Percentiles rank a stretch among this genome's conserved stretches.
phyloP scores from a whole-genome alignment of 1,140 invertebrate genomes.

The Penaeus vannamei region DNA sequence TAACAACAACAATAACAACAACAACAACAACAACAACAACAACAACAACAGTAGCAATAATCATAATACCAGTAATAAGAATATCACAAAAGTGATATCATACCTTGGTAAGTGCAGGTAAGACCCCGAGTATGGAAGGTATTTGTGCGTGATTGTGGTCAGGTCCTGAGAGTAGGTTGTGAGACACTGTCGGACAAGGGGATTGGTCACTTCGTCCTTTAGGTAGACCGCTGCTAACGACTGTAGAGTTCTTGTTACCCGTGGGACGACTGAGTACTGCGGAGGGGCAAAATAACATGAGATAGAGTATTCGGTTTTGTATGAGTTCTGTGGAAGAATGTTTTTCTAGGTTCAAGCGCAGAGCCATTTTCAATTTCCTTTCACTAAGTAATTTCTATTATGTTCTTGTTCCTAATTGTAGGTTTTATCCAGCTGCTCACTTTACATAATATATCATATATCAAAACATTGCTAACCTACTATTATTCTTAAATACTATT shows the following conservation, averaged over 20 bases:
- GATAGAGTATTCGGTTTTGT: neutral
- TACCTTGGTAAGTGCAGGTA: constrained; percentile 89
- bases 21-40: neutral
- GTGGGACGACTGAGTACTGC: constrained; percentile 66
- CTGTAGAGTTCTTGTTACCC: constrained; percentile 63
- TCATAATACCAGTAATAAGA: neutral
- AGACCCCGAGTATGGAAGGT: constrained; percentile 85
- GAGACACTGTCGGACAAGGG: constrained; percentile 89
- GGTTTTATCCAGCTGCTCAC: no score
- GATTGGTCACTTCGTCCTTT: constrained; percentile 73
- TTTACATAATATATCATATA: no score
- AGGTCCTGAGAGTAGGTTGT: constrained; percentile 87
- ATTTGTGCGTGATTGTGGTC: constrained; percentile 92
- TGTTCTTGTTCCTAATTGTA: no score
- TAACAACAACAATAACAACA: neutral
- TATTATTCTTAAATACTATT: no score
- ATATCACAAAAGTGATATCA: constrained; percentile 59
- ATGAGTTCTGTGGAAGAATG: no score
- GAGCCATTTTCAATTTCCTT: no score
- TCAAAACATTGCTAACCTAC: no score
- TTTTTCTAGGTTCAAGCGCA: no score
- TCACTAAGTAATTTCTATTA: no score
- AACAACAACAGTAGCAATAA: neutral
- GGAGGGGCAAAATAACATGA: neutral
- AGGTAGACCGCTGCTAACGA: constrained; percentile 65